phyloP scores from a whole-genome alignment of 2,888 invertebrate species.

The Dioctria rufipes region DNA sequence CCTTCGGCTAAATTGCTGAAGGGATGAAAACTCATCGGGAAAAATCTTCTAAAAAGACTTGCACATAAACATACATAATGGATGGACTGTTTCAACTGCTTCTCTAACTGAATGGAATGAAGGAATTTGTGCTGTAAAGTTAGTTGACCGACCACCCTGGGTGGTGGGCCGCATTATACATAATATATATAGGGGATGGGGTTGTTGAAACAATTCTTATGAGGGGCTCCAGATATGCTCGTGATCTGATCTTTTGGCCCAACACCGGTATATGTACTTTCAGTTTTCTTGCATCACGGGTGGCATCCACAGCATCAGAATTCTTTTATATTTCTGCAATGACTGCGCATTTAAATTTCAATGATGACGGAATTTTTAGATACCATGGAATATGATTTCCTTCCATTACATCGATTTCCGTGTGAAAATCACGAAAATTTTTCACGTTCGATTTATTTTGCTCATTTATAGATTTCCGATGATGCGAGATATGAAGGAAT shows the following conservation, averaged over 20 bases:
- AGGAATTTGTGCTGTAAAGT: no score
- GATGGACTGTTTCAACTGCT: no score
- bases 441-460: slow-evolving; percentile 53
- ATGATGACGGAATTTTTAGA: neutral
- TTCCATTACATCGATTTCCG: slow-evolving; percentile 57
- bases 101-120: no score
- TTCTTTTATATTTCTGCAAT: slow-evolving; percentile 53
- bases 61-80: no score
- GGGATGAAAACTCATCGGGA: no score
- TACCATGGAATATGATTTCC: slow-evolving; percentile 36
- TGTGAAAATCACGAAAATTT: slow-evolving; percentile 52
- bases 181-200: slow-evolving; percentile 8
- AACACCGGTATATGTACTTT: neutral
- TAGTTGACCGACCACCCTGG: slow-evolving; percentile 34
- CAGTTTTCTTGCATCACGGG: slow-evolving; percentile 39
- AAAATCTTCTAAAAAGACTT: no score
- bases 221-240: neutral
- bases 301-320: slow-evolving; percentile 26
- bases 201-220: neutral
- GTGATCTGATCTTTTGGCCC: neutral
- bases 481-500: slow-evolving; percentile 11
- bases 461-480: slow-evolving; percentile 25
- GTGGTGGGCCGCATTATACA: neutral
- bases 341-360: slow-evolving; percentile 56
- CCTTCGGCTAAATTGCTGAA: no score